phyloP scores from a whole-genome alignment of 1,140 invertebrate species.

The Cecropterus lyciades region DNA sequence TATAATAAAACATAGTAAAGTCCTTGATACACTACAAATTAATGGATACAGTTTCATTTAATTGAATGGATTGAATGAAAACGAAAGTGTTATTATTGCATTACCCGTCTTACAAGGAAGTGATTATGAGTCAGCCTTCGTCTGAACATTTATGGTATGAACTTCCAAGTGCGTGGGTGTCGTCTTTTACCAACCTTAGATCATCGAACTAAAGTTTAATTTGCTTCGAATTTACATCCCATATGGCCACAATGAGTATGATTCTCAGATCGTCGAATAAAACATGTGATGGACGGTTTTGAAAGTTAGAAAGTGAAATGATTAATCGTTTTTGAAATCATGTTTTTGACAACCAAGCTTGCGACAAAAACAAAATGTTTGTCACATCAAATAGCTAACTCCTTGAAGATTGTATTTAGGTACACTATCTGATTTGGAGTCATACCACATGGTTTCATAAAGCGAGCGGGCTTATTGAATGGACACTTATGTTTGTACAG shows the following conservation, averaged over 20 bases:
- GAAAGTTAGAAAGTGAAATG: constrained; percentile 55
- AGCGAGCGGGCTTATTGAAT: too few relatives aligned
- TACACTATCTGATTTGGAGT: too few relatives aligned
- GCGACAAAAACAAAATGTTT: too few relatives aligned
- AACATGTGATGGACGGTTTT: constrained; percentile 13
- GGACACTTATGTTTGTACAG: too few relatives aligned
- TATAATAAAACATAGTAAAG: too few relatives aligned
- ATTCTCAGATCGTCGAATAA: constrained; percentile 8
- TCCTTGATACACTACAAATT: too few relatives aligned
- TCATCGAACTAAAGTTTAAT: background rate
- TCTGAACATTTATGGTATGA: constrained; percentile 18
- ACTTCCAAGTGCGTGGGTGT: constrained; percentile 14
- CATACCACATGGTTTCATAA: too few relatives aligned
- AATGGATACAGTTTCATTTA: background rate
- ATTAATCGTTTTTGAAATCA: constrained; percentile 9
- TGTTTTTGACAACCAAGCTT: background rate
- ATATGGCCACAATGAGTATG: constrained; percentile 1
- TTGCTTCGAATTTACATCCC: background rate
- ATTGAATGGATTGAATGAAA: constrained; percentile 15
- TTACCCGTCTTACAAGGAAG: constrained; percentile 40
- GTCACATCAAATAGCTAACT: too few relatives aligned
- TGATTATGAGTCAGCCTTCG: constrained; percentile 39
- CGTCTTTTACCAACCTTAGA: constrained; percentile 5
- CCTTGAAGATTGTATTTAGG: too few relatives aligned
- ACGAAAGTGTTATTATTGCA: constrained; percentile 22